These are phyloP conservation scores for Recurvirostra avosetta DNA, from an alignment of 2,113 vertebrate genomes.

Conservation along the genomic window DNA sequence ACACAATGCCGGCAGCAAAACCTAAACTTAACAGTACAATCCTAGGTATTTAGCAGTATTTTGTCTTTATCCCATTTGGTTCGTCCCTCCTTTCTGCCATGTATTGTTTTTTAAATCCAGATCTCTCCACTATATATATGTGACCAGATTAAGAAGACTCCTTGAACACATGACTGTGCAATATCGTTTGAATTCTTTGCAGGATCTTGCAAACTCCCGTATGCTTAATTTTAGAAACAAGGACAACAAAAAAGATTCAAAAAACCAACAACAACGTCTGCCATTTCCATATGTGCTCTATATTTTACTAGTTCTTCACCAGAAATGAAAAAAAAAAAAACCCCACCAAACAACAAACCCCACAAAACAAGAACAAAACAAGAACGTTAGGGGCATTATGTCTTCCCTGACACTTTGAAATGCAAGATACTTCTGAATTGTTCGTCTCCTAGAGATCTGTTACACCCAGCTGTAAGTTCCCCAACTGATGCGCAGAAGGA, in stretches of 20 bases:
- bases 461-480: background rate
- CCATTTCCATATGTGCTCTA: constrained; percentile 49
- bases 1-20: background rate
- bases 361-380: background rate
- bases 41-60: background rate
- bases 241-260: constrained; percentile 31
- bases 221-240: constrained; percentile 54
- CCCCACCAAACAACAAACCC: background rate
- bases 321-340: background rate
- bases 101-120: background rate
- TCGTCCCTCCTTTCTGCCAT: background rate
- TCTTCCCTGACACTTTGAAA: background rate
- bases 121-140: background rate
- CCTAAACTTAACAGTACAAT: background rate
- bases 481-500: background rate
- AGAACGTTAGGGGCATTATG: background rate
- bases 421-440: background rate
- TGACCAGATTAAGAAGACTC: constrained; percentile 15
- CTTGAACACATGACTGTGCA: constrained; percentile 29
- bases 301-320: background rate
- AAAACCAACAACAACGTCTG: constrained; percentile 15
- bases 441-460: background rate
- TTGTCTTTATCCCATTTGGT: background rate
- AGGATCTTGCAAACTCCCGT: constrained; percentile 13
- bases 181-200: constrained; percentile 5